A percentile compares a stretch with the other conserved stretches of the same genome.
Conservation (phyloP, 2,797 vertebrate genomes). For the Cyprinodon diabolis region DNA sequence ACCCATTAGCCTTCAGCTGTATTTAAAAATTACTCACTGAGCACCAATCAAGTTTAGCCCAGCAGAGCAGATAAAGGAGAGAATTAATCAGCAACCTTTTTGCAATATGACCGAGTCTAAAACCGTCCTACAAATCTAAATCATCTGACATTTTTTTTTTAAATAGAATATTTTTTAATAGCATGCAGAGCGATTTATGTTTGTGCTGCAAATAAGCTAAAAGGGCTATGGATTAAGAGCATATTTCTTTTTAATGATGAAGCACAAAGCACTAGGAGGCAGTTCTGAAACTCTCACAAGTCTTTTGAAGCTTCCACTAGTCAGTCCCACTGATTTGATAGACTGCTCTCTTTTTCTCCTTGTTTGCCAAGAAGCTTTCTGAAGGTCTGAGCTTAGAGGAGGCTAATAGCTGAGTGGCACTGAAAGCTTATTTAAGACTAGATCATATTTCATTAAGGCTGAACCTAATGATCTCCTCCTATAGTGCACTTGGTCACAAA, state of each 20-base stretch:
- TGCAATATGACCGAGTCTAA: conserved; percentile 32
- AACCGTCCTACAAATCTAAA: conserved; percentile 54
- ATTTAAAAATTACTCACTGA: conserved; percentile 37
- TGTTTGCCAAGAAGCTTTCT: conserved; percentile 34
- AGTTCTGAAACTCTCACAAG: conserved; percentile 62
- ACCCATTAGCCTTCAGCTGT: conserved; percentile 54
- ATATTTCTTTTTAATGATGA: conserved; percentile 72
- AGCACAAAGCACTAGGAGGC: conserved; percentile 53
- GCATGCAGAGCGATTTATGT: conserved; percentile 64
- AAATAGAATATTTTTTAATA: conserved; percentile 55
- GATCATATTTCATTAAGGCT: conserved; percentile 58
- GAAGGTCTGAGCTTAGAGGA: conserved; percentile 34
- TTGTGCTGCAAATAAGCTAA: conserved; percentile 57
- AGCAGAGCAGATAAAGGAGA: conserved; percentile 11
- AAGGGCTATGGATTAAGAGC: conserved; percentile 67
- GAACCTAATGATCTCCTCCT: conserved; percentile 49
- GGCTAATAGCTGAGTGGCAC: conserved; percentile 46
- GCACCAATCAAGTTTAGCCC: conserved; percentile 16
- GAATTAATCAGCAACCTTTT: conserved; percentile 42
- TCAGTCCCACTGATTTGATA: conserved; percentile 43
- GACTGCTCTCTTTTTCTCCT: conserved; percentile 37
- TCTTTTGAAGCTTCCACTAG: conserved; percentile 58
- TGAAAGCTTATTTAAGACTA: conserved; percentile 27
- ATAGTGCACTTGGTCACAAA: conserved; percentile 24
- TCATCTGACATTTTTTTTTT: conserved; percentile 64